Evolutionary conservation across 2,888 invertebrate genomes (phyloP), one percentile per base, ranked within the genome.

Genomic region (Epistrophe grossulariae): DNA sequence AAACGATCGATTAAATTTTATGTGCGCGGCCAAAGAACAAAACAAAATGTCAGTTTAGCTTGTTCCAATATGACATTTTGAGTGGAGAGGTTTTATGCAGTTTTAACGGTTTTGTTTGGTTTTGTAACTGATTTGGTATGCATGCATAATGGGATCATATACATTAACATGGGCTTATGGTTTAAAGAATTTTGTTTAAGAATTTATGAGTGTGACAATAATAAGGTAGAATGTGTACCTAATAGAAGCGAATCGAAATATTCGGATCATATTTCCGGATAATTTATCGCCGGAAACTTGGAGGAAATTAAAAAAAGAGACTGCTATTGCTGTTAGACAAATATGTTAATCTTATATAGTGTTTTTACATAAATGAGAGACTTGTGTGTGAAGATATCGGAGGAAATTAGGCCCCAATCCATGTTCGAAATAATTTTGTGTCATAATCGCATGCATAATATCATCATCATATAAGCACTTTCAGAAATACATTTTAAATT

Each of bases 1-100:
- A 72, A 84, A 66, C 71, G 84, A 84, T 76, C 71, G 79, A 79
- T 79, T 84, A 76, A 79, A 50, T 74, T 84, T 74, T 79, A 79
- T 83, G 48, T 66, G 59, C 45, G 19, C 48, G 74, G 50, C 60
- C 24, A 71, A 57, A 28, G 35, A 57, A 64, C 28, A 40, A 40
- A 70, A 76, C 40, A 60, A 77, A 77, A 72, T 48, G 50, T 78
- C 19, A 77, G 72, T 38, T 70, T 45, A 59, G 64, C 17, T 71
- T 77, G 82, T 83, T 59, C 68, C 72, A 74, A 60, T 72, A 72
- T 78, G 83, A 78, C 83, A 78, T 38, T 52, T 78, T 40, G 60
- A 78, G 62, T 71, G 70, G 79, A 74, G 45, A 71, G 52, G 55
- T 84, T 83, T 76, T 64, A 84, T 64, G 74, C 48, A 62, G 59